Base-by-base conservation (phyloP, 1,140 invertebrate genomes). In the Sitophilus oryzae region DNA sequence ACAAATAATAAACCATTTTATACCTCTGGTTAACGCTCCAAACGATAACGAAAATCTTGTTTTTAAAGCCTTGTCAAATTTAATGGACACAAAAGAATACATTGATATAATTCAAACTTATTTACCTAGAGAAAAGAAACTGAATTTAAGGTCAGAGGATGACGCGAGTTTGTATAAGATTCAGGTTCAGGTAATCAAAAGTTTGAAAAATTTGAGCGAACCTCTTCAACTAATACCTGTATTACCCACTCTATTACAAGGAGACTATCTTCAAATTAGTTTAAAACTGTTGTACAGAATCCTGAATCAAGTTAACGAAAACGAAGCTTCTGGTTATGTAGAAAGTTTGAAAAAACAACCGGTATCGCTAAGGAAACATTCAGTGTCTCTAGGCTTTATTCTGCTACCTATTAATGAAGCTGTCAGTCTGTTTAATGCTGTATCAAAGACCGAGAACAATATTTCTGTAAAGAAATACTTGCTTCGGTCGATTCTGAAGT, bases 211-310 rank as follows among this genome's bases (percentile, higher is more conserved):
- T 20, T 11, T 44, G 9, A 14, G 19, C 1, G 50, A 52, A 14
- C 9, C 36, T 10, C 2, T 38, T 15, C 5, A 38, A 18, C 2
- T 56, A 16, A 35, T 42, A 5, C 42, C 54, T 8, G 10, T 50
- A 4, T 18, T 56, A 18, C 4, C 15, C 10, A 1, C 20, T 30
- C 43, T 56, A 21, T 56, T 46, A 15, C 54, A 56, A 37, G 54
- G 47, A 6, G 54, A 56, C 22, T 56, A 56, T 20, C 21, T 56
- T 3, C 54, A 56, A 25, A 8, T 15, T 5, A 56, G 46, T 21
- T 5, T 42, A 14, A 37, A 37, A 18, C 5, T 35, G 10, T 21
- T 56, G 38, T 56, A 56, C 23, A 56, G 30, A 16, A 20, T 50
- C 6, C 14, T 56, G 18, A 48, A 56, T 23, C 15, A 25, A 22